These are phyloP conservation scores for Parus major DNA, from an alignment of 2,113 vertebrate species.

Conservation along the genomic window DNA sequence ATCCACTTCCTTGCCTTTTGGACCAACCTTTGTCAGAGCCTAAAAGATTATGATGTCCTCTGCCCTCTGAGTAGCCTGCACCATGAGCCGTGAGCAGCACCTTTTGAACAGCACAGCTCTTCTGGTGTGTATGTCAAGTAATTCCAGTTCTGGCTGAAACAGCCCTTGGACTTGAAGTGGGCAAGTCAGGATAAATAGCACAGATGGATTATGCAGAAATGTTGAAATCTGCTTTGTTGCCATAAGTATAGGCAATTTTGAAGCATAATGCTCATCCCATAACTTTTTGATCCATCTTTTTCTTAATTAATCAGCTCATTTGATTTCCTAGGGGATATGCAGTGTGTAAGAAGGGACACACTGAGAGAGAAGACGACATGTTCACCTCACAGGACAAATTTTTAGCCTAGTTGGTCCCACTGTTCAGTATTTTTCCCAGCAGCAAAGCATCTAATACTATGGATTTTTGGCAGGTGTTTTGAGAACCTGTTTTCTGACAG, in stretches of 20 bases:
- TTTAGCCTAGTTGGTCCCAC: background rate
- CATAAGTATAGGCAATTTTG: background rate
- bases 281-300: background rate
- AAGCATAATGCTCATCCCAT: background rate
- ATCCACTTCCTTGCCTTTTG: background rate
- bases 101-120: background rate
- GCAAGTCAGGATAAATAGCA: background rate
- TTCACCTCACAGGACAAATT: background rate
- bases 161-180: background rate
- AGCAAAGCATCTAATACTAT: background rate
- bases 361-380: background rate
- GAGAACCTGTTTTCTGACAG: background rate
- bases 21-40: background rate
- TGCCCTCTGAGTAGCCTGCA: background rate
- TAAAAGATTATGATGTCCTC: background rate
- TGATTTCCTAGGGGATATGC: background rate
- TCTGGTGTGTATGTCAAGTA: fast-evolving
- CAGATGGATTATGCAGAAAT: background rate
- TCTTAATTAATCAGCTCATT: background rate
- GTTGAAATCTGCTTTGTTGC: background rate
- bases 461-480: background rate
- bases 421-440: background rate
- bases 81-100: background rate
- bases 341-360: background rate
- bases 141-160: background rate